Evolutionary conservation across 30 jellyfish, hydroid and myxozoan genomes (phyloP).

Genomic region (Aurelia sp.): DNA sequence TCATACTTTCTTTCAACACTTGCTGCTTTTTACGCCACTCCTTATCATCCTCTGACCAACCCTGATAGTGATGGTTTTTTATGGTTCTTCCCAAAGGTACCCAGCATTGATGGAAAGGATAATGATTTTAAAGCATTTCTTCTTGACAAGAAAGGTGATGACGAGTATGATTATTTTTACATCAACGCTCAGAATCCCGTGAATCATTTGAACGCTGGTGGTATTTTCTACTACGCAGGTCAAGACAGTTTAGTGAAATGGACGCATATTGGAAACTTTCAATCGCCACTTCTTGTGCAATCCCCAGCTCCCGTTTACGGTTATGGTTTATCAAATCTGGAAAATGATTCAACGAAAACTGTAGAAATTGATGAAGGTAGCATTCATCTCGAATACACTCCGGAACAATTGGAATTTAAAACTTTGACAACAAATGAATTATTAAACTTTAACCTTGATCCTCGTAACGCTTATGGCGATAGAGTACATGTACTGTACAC

Average conservation of each 20-base stretch:
- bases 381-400: background rate
- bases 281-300: background rate
- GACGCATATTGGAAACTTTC: background rate
- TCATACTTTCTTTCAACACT: no score
- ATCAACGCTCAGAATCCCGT: background rate
- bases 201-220: background rate
- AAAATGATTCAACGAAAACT: background rate
- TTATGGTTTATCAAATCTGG: background rate
- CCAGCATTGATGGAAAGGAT: background rate
- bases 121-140: background rate
- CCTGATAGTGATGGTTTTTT: background rate
- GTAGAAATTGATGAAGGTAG: background rate
- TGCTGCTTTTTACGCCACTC: no score
- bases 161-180: background rate
- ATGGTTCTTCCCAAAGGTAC: background rate
- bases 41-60: no score
- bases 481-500: background rate
- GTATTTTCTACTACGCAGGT: background rate
- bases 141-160: background rate
- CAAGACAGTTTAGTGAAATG: background rate
- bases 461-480: background rate
- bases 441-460: background rate
- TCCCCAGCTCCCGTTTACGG: background rate
- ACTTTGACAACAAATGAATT: background rate
- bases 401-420: background rate